Evolutionary conservation across 2,113 vertebrate genomes (phyloP).

Genomic region (Benitochromis conjunctus): DNA sequence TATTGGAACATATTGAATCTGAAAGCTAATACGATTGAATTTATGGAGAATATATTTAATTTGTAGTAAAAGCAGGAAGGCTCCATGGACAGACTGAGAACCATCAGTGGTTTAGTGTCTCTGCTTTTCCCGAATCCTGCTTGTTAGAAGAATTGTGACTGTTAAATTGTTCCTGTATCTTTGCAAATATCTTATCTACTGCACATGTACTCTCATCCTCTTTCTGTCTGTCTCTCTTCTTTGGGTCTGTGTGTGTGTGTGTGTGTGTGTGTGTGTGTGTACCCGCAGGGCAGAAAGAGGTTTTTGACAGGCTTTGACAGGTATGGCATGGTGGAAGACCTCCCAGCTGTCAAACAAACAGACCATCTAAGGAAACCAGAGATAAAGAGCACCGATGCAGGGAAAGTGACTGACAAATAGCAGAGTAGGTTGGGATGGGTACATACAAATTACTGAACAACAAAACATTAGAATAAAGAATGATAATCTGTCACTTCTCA

Average conservation of each 20-base stretch:
- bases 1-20: background rate
- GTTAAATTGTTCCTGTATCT: background rate
- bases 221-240: background rate
- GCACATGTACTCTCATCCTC: background rate
- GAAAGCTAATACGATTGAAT: background rate
- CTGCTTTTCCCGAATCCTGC: background rate
- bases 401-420: slow-evolving; percentile 13
- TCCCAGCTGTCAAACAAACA: slow-evolving; percentile 55
- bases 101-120: background rate
- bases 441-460: slow-evolving; percentile 5
- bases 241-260: background rate
- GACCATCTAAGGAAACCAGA: slow-evolving; percentile 20
- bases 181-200: background rate
- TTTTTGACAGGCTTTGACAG: slow-evolving; percentile 59
- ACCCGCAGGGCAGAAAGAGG: slow-evolving; percentile 10
- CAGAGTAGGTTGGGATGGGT: background rate
- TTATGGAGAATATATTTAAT: background rate
- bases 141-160: background rate
- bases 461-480: slow-evolving; percentile 30
- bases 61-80: background rate
- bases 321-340: slow-evolving; percentile 30
- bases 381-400: background rate
- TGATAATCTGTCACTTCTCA: background rate
- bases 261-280: background rate
- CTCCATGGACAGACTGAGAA: background rate